These are phyloP conservation scores for Hirtodrosophila confusa DNA, from an alignment of 2,888 invertebrate species.

Conservation along the genomic window DNA sequence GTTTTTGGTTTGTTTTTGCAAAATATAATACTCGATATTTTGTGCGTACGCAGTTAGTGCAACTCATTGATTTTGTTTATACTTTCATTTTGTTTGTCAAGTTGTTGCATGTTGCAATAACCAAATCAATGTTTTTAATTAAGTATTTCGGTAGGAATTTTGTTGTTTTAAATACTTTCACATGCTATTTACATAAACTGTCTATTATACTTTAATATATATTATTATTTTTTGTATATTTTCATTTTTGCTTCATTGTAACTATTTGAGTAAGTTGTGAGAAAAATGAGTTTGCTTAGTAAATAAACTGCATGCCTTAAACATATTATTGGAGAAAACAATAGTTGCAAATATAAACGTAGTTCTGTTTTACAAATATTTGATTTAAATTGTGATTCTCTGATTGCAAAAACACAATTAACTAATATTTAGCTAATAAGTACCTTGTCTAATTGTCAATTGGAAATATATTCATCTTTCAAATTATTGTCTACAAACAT, in stretches of 20 bases:
- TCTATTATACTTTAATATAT: conserved; percentile 21
- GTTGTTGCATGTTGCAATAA: not conserved
- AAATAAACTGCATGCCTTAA: conserved; percentile 25
- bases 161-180: conserved; percentile 63
- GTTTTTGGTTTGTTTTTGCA: conserved; percentile 44
- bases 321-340: conserved; percentile 6
- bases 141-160: conserved; percentile 76
- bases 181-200: conserved; percentile 69
- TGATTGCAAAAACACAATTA: conserved; percentile 30
- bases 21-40: conserved; percentile 70
- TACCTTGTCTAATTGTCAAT: conserved; percentile 49
- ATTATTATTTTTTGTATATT: no score
- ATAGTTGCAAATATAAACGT: conserved; percentile 15
- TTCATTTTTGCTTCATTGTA: not conserved
- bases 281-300: conserved; percentile 10
- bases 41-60: conserved; percentile 73
- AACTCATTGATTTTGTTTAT: conserved; percentile 46
- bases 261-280: conserved; percentile 18
- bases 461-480: conserved; percentile 48
- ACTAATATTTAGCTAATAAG: conserved; percentile 63
- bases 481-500: conserved; percentile 79
- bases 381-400: conserved; percentile 33
- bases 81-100: conserved; percentile 6
- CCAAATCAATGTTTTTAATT: conserved; percentile 23
- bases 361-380: conserved; percentile 31